Base-by-base conservation (phyloP, 2,888 invertebrate species). In the Lithophane socia region DNA sequence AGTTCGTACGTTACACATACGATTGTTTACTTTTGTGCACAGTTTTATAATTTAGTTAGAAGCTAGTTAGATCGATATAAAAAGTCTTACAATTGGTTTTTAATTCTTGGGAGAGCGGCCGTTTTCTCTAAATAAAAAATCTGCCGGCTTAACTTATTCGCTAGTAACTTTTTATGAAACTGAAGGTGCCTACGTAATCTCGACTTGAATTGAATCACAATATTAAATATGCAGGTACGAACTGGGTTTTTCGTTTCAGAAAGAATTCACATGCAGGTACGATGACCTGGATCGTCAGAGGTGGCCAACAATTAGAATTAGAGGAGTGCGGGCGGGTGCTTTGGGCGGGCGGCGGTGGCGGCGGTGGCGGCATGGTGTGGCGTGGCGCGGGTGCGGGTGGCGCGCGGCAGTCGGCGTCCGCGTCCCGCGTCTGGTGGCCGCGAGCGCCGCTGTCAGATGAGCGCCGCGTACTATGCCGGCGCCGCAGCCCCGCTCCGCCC, bases 271-370 rank as follows among this genome's bases (percentile, higher is more conserved):
- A 93, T 94, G 94, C 93, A 94, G 93, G 94, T 94, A 94, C 94
- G 93, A 95, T 95, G 95, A 95, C 95, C 95, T 95, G 95, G 90
- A 94, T 95, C 90, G 93, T 92, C 90, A 91, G 92, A 94, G 94
- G 94, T 94, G 93, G 94, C 91, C 92, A 95, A 93, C 95, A 96
- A 95, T 96, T 95, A 94, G 93, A 95, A 94, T 93, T 93, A 93
- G 92, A 93, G 92, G 93, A 92, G 92, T 78, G 91, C 89, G 93
- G 90, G 90, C 88, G 91, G 80, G 90, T 81, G 77, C 86, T 87
- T 86, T 81, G 88, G 86, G 91, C 89, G 90, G 90, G 88, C 87
- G 89, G 83, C 77, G 79, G 86, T 81, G 83, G 86, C 84, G 87
- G 84, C 47, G 60, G 75, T 66, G 80, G 80, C 18, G 88, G 72